Base-by-base conservation (phyloP, 35 echinoderm and acorn worm genomes). In the Hemicentrotus pulcherrimus region DNA sequence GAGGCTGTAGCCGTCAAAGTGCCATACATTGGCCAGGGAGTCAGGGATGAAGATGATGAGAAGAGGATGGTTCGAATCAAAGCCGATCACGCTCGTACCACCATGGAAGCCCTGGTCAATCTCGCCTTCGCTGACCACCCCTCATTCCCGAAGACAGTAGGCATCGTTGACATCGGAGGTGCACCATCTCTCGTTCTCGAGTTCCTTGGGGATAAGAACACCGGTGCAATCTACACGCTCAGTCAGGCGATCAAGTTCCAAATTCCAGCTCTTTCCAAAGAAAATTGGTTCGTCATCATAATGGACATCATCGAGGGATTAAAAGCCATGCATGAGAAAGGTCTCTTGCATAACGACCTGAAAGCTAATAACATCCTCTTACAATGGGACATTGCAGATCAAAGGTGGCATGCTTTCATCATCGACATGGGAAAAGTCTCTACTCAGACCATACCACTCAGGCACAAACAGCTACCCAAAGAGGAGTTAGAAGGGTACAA, bases 341-440 rank as follows among this genome's bases (percentile, higher is more conserved):
- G 91, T 92, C 91, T 92, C 41, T 45, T 92, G 0, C 91, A 92
- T 45, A 92, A 92, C 28, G 91, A 95, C 41, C 61, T 95, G 24
- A 86, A 71, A 85, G 31, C 61, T 31, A 95, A 86, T 15, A 95
- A 95, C 35, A 61, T 95, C 11, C 61, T 95, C 32, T 14, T 95
- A 30, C 32, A 71, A 41, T 33, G 58, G 31, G 31, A 85, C 28
- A 0, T 86, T 8, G 22, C 8, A 19, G 86, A 32, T 32, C 86
- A 88, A 32, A 2, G 94, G 12, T 95, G 94, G 94, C 86, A 22
- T 46, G 94, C 85, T 6, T 47, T 88, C 85, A 95, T 95, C 24
- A 95, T 95, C 30, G 85, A 95, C 55, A 46, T 95, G 33, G 78
- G 94, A 2, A 86, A 88, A 48, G 94, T 95, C 22, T 88, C 78